phyloP scores from a whole-genome alignment of 1,140 invertebrate genomes.

The Drosophila punjabiensis region DNA sequence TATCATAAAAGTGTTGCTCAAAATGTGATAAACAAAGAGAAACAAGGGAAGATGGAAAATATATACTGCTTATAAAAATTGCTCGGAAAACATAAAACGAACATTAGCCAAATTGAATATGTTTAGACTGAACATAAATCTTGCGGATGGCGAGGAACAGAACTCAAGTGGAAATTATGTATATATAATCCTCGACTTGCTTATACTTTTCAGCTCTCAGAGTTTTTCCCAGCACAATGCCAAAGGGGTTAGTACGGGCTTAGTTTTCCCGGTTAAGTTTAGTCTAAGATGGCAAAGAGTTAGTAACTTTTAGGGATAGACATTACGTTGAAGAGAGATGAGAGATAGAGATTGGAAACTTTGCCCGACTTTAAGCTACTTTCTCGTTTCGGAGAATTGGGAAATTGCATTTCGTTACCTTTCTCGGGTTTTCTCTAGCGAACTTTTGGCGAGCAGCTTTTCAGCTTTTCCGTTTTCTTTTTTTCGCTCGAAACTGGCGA shows the following conservation, averaged over 20 bases:
- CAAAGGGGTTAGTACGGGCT: slow-evolving; percentile 68
- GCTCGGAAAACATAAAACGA: slow-evolving; percentile 63
- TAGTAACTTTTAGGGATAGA: slow-evolving; percentile 46
- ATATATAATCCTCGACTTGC: slow-evolving; percentile 1
- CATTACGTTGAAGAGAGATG: not conserved
- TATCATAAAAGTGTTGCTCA: slow-evolving; percentile 15
- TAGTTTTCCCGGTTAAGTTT: slow-evolving; percentile 39
- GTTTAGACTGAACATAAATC: slow-evolving; percentile 58
- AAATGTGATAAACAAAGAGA: slow-evolving; percentile 35
- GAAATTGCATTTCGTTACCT: slow-evolving; percentile 69
- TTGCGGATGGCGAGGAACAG: slow-evolving; percentile 29
- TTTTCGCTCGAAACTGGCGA: slow-evolving; percentile 63
- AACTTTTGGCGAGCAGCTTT: slow-evolving; percentile 58
- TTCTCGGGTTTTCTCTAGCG: slow-evolving; percentile 60
- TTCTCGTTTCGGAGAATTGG: slow-evolving; percentile 36
- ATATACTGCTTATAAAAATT: slow-evolving; percentile 45
- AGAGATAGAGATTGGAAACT: slow-evolving; percentile 11
- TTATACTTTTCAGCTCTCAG: slow-evolving; percentile 8
- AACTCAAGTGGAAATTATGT: slow-evolving; percentile 28
- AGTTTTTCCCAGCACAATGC: slow-evolving; percentile 62
- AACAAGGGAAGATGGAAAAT: slow-evolving; percentile 1
- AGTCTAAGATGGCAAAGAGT: slow-evolving; percentile 40
- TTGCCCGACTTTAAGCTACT: slow-evolving; percentile 34
- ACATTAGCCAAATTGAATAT: slow-evolving; percentile 69
- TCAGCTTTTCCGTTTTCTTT: slow-evolving; percentile 39